Percentiles rank a stretch among this genome's conserved stretches.
These are phyloP conservation scores for Urocynchramus pylzowi DNA, from an alignment of 2,113 vertebrate genomes.

Conservation along the genomic window DNA sequence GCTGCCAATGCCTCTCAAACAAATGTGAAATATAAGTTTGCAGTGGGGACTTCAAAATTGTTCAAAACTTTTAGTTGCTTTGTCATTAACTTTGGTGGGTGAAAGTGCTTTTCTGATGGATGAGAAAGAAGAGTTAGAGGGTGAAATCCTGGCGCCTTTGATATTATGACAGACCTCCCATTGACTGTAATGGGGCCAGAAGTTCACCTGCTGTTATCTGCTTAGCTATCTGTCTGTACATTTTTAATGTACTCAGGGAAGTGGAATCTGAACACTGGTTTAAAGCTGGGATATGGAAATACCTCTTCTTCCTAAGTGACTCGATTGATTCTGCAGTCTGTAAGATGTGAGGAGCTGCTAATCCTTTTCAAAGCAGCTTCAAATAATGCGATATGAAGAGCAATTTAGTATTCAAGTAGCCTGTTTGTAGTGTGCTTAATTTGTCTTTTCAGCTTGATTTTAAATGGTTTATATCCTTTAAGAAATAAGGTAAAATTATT, in stretches of 20 bases:
- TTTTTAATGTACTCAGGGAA: slow-evolving; percentile 55
- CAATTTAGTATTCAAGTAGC: not conserved
- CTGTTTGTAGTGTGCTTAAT: not conserved
- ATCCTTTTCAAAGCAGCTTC: slow-evolving; percentile 8
- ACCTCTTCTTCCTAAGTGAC: slow-evolving; percentile 16
- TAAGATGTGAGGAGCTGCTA: slow-evolving; percentile 9
- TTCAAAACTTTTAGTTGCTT: slow-evolving; percentile 42
- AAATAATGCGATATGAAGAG: not conserved
- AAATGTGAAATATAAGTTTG: slow-evolving; percentile 36
- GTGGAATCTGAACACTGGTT: slow-evolving; percentile 19
- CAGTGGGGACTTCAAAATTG: slow-evolving; percentile 8
- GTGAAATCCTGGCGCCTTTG: slow-evolving; percentile 46
- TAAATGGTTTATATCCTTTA: not conserved
- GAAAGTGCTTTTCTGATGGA: slow-evolving; percentile 19
- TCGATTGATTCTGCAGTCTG: slow-evolving; percentile 21
- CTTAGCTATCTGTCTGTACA: slow-evolving; percentile 52
- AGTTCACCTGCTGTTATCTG: slow-evolving; percentile 60
- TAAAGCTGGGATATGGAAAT: slow-evolving; percentile 44
- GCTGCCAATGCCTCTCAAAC: slow-evolving; percentile 41
- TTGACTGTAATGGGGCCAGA: slow-evolving; percentile 47
- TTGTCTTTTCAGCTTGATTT: not conserved
- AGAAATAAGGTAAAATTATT: not conserved
- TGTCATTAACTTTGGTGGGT: slow-evolving; percentile 26
- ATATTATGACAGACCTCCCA: slow-evolving; percentile 49
- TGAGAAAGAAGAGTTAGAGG: slow-evolving; percentile 24